Conservation (phyloP, 1,140 invertebrate genomes). For the Leptinotarsa undecemlineata region DNA sequence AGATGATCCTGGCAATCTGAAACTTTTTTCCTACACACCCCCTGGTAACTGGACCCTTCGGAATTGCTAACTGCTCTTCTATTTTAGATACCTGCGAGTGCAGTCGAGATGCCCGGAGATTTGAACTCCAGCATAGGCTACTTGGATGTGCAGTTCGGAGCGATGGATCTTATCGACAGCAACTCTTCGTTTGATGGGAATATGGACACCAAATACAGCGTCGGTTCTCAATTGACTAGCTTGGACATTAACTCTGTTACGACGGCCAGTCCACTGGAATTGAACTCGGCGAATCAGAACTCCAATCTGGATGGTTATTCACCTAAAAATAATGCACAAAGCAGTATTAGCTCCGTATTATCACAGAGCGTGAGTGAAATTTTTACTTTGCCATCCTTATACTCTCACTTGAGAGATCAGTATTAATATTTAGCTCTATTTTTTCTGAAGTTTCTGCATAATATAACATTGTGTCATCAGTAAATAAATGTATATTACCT, state of each 20-base stretch:
- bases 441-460: too few relatives aligned
- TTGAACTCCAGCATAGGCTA: conserved; percentile 72
- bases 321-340: conserved; percentile 49
- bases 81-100: conserved; percentile 82
- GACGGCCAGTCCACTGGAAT: conserved; percentile 44
- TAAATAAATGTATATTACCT: too few relatives aligned
- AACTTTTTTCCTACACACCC: not conserved
- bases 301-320: conserved; percentile 48
- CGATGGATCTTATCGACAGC: conserved; percentile 80
- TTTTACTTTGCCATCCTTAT: not conserved
- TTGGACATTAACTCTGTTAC: conserved; percentile 35
- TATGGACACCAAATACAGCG: conserved; percentile 56
- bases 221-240: conserved; percentile 20
- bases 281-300: conserved; percentile 43
- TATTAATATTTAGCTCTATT: not conserved
- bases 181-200: conserved; percentile 60
- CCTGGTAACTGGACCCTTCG: not conserved
- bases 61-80: not conserved
- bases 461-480: too few relatives aligned
- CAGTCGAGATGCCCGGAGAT: conserved; percentile 95
- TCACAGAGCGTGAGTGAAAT: conserved; percentile 51
- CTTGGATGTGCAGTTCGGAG: conserved; percentile 93
- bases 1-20: conserved; percentile 32
- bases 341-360: conserved; percentile 55
- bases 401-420: not conserved